These are phyloP conservation scores for Coreius guichenoti DNA, from an alignment of 2,797 vertebrate genomes.

Conservation along the genomic window DNA sequence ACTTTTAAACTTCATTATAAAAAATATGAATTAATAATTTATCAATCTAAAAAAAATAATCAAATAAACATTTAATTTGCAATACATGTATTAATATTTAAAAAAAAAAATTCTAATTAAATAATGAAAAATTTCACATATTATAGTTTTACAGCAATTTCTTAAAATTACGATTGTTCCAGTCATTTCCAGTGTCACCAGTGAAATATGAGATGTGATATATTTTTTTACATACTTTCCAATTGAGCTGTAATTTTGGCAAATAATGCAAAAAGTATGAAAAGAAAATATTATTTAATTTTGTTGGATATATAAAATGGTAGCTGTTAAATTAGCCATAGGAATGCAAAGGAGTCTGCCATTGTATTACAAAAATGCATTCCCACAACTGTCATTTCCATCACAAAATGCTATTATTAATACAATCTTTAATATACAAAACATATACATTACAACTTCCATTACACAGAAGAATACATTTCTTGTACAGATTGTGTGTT, in stretches of 20 bases:
- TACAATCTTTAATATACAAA: not conserved
- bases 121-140: not conserved
- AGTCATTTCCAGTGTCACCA: not conserved
- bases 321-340: not conserved
- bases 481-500: slow-evolving; percentile 3
- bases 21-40: not conserved
- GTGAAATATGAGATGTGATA: not conserved
- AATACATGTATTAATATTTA: not conserved
- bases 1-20: not conserved
- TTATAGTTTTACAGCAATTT: not conserved
- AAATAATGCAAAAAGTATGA: not conserved
- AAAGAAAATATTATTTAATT: not conserved
- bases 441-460: not conserved
- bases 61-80: not conserved
- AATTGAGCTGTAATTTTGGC: not conserved
- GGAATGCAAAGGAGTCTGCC: not conserved
- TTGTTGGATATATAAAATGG: not conserved
- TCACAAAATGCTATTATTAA: not conserved
- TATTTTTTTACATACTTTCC: not conserved
- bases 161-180: not conserved
- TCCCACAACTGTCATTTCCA: not conserved
- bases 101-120: not conserved
- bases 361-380: not conserved
- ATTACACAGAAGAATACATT: not conserved
- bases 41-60: not conserved